Percentiles rank a stretch among this genome's conserved stretches.
These are phyloP conservation scores for Manis javanica DNA, from an alignment of 2,797 vertebrate species.

Conservation along the genomic window DNA sequence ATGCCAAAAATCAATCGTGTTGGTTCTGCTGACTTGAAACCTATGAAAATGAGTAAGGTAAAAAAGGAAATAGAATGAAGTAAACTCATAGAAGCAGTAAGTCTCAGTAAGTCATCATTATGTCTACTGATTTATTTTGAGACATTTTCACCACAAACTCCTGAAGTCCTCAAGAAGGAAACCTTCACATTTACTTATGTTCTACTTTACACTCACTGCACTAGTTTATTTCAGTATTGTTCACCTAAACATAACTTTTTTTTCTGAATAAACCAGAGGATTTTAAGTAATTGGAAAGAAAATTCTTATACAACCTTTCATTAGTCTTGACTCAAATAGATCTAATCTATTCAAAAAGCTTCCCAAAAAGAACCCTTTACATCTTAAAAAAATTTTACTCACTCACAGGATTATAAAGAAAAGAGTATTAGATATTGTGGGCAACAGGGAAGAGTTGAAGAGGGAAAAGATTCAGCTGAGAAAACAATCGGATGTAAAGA, in stretches of 20 bases:
- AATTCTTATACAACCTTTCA: conserved; percentile 44
- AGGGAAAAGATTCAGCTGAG: conserved; percentile 42
- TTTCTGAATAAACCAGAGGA: conserved; percentile 2
- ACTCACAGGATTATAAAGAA: conserved; percentile 52
- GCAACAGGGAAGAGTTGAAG: neutral
- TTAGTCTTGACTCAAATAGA: conserved; percentile 2
- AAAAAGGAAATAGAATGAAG: conserved; percentile 10
- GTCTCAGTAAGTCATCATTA: neutral
- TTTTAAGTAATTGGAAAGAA: conserved; percentile 52
- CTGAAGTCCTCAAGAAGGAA: conserved; percentile 6
- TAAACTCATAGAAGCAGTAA: neutral
- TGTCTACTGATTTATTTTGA: neutral
- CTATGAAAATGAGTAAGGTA: neutral
- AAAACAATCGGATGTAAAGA: conserved; percentile 18
- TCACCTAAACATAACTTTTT: conserved; percentile 33
- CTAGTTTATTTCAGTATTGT: conserved; percentile 25
- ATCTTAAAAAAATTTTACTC: conserved; percentile 2
- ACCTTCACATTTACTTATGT: neutral
- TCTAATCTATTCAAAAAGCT: conserved; percentile 48
- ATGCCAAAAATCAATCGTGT: conserved; percentile 2
- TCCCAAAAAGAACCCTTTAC: conserved; percentile 39
- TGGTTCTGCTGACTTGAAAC: conserved; percentile 46
- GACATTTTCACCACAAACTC: conserved; percentile 19
- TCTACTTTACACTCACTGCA: neutral
- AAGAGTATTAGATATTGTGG: neutral